Evolutionary conservation across 2,888 invertebrate genomes (phyloP).

Genomic region (Hesperia comma): DNA sequence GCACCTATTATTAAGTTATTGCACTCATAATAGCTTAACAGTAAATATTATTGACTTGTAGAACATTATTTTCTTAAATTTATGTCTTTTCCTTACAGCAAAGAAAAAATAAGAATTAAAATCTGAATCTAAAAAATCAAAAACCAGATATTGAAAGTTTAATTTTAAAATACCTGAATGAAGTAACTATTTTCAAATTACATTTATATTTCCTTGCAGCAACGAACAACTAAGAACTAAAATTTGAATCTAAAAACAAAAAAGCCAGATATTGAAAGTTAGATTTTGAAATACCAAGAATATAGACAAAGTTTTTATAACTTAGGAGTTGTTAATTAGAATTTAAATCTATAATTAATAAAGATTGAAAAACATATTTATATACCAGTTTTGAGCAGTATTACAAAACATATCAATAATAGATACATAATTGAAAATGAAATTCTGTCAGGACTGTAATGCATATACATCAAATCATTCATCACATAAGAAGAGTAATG

Average conservation of each 20-base stretch:
- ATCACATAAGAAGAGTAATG: conserved; percentile 10
- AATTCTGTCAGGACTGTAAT: conserved; percentile 13
- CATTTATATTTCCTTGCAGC: neutral
- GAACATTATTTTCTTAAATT: too few relatives aligned
- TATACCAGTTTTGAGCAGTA: conserved; percentile 7
- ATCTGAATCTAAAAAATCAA: neutral
- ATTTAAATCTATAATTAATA: neutral
- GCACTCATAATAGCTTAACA: neutral
- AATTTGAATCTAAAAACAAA: neutral
- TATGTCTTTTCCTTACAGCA: neutral
- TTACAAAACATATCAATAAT: neutral
- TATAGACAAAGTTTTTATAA: neutral
- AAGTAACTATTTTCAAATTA: too few relatives aligned
- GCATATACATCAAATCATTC: conserved; percentile 16
- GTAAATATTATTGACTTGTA: neutral
- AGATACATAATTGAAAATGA: conserved; percentile 8
- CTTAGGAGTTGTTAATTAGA: too few relatives aligned
- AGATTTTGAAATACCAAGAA: neutral
- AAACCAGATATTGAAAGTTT: neutral
- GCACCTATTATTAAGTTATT: neutral
- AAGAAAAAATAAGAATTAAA: neutral
- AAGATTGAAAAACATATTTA: neutral
- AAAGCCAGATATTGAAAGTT: too few relatives aligned
- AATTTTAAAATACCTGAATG: too few relatives aligned
- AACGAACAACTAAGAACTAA: neutral